Evolutionary conservation across 2,888 invertebrate genomes (phyloP).

Genomic region (Halictus ligatus): DNA sequence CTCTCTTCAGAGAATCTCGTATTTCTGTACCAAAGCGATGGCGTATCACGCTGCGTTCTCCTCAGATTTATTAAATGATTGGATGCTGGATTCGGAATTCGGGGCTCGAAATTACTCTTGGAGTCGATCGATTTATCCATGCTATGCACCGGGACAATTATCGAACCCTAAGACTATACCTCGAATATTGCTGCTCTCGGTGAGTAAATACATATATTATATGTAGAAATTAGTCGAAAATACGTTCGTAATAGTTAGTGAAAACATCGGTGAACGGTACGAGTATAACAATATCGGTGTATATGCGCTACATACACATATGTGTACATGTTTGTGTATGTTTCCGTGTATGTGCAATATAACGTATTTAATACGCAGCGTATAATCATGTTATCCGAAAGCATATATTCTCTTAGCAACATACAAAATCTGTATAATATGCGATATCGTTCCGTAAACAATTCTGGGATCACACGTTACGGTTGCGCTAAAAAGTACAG

Average conservation of each 20-base stretch:
- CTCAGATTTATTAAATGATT: background rate
- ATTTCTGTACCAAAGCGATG: conserved; percentile 6
- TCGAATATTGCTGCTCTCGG: background rate
- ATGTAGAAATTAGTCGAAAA: background rate
- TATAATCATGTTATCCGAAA: conserved; percentile 13
- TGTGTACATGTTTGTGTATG: background rate
- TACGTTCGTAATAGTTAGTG: background rate
- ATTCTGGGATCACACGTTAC: conserved; percentile 36
- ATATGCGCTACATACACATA: too few relatives aligned
- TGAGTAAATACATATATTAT: background rate
- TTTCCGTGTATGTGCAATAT: background rate
- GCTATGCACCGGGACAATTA: background rate
- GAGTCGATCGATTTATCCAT: background rate
- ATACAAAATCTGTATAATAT: conserved; percentile 54
- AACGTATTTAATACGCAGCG: conserved; percentile 12
- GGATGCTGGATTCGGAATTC: background rate
- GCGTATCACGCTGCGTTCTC: background rate
- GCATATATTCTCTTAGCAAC: conserved; percentile 46
- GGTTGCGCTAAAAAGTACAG: conserved; percentile 17
- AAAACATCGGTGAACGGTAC: background rate
- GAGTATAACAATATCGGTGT: background rate
- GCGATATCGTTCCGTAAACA: conserved; percentile 31
- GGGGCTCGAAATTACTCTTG: background rate
- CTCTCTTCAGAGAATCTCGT: background rate
- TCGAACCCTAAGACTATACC: background rate